These are phyloP conservation scores for Alligator sinensis DNA, from an alignment of 2,113 vertebrate genomes.

Conservation along the genomic window DNA sequence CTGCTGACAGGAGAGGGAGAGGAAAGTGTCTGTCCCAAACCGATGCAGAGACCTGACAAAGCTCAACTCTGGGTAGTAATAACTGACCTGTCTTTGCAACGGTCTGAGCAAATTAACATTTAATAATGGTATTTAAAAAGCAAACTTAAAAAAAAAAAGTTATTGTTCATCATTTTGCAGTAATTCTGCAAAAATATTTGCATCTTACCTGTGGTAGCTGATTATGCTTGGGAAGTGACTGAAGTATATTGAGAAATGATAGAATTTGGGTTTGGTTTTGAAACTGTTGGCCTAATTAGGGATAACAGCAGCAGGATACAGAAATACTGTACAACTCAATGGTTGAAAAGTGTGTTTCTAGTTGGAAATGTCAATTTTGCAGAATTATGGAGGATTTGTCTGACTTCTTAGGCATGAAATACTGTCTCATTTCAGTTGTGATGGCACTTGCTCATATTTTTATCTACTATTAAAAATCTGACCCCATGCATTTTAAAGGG, in stretches of 20 bases:
- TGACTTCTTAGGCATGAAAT: neutral
- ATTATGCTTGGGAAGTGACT: neutral
- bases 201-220: neutral
- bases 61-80: neutral
- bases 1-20: conserved; percentile 20
- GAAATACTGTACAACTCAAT: neutral
- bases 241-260: neutral
- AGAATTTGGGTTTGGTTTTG: neutral
- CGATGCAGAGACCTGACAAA: neutral
- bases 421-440: neutral
- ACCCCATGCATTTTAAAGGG: too few species aligned
- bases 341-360: neutral
- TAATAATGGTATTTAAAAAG: neutral
- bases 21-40: neutral
- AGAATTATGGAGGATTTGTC: neutral
- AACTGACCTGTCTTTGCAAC: neutral
- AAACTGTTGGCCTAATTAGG: neutral
- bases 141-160: neutral
- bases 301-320: neutral
- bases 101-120: neutral
- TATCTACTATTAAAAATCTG: neutral
- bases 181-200: neutral
- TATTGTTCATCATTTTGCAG: neutral
- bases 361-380: neutral
- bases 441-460: neutral